Conservation (phyloP, 2,888 invertebrate genomes). For the Caenorhabditis becei region DNA sequence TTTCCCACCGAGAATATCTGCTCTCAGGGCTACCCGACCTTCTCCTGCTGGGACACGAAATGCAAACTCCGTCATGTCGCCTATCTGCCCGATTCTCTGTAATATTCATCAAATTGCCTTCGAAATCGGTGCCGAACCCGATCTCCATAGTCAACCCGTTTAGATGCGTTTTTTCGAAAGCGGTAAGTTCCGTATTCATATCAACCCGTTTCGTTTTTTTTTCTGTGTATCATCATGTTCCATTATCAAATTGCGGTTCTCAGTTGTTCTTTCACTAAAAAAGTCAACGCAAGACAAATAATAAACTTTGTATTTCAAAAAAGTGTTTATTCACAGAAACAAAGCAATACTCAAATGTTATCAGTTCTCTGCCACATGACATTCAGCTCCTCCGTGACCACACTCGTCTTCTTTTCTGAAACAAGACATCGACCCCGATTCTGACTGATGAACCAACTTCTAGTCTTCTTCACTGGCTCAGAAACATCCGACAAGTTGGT, state of each 20-base stretch:
- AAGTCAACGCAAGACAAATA: too few relatives aligned
- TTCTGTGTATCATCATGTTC: too few relatives aligned
- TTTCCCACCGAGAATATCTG: not conserved
- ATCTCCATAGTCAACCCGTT: too few relatives aligned
- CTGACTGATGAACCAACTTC: not conserved
- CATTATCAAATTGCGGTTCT: too few relatives aligned
- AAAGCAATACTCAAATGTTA: not conserved
- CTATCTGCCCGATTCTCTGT: not conserved
- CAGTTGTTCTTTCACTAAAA: too few relatives aligned
- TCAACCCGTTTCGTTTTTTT: too few relatives aligned
- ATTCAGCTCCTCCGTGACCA: constrained; percentile 17
- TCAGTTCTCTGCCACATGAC: constrained; percentile 40
- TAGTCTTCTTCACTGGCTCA: not conserved
- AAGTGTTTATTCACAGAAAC: not conserved
- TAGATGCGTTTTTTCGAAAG: too few relatives aligned
- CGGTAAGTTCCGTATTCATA: too few relatives aligned
- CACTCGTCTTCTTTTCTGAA: constrained; percentile 6
- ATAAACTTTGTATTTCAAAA: too few relatives aligned
- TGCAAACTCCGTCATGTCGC: constrained; percentile 16
- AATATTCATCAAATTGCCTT: too few relatives aligned
- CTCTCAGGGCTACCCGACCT: constrained; percentile 24
- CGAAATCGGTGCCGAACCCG: too few relatives aligned
- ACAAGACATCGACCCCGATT: not conserved
- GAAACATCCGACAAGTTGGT: not conserved
- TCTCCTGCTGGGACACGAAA: constrained; percentile 22